Evolutionary conservation across 2,888 invertebrate genomes (phyloP), one percentile per base, ranked within the genome.

Genomic region (Drosophila paranaensis): DNA sequence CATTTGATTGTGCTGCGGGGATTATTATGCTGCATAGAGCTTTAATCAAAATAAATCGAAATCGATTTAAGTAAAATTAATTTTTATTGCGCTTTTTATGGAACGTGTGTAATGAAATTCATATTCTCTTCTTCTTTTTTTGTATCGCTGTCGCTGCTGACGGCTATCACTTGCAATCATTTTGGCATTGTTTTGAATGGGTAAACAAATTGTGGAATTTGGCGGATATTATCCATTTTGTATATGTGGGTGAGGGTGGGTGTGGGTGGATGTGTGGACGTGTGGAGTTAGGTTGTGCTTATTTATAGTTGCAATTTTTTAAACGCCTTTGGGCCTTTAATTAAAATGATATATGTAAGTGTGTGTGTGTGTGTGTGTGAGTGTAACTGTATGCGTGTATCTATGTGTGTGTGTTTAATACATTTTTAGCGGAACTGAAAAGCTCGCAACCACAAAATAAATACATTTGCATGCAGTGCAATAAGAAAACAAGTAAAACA

Each of bases 141-240:
- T 8, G 27, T 27, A 6, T n/a, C 37, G 25, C 51, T 2, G 10
- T 2, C 45, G 30, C 48, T 0, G 20, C 25, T 25, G 4, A 37
- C 5, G 9, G 4, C 37, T 53, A 27, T 30, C 13, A 27, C 40
- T 40, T 54, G 35, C 64, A 82, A 68, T 74, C 71, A 55, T 54
- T 80, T 79, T 70, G 69, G 72, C 72, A 68, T 81, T 57, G 75
- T 69, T 76, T 73, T 54, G 63, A 70, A 81, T 72, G 62, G 67
- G 78, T 81, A 78, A 77, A 69, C 69, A 83, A 82, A 83, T 81
- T 74, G 80, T 58, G 76, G 53, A 63, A 42, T 60, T 57, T 30
- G 27, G 35, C 54, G 40, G 30, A 60, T 50, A 65, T 75, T 78
- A 75, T 79, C 75, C 50, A 82, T 71, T 81, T 84, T 58, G 64